phyloP scores from a whole-genome alignment of 2,113 vertebrate genomes.

The Tyrannus savana region DNA sequence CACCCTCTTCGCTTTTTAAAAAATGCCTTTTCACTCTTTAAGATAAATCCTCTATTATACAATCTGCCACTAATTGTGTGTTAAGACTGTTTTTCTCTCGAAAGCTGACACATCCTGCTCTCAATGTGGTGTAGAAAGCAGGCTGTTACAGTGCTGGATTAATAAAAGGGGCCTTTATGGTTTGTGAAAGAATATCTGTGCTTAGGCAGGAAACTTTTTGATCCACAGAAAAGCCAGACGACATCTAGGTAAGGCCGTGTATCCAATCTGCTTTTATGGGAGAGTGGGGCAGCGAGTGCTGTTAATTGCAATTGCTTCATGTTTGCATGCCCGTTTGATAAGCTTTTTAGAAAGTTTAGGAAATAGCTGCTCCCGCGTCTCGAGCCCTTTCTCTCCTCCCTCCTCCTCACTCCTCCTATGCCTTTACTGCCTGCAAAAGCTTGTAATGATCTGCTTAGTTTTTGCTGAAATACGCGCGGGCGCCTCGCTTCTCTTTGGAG shows the following conservation, averaged over 20 bases:
- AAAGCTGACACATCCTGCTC: conserved; percentile 72
- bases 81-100: conserved; percentile 70
- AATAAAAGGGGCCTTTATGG: conserved; percentile 81
- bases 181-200: conserved; percentile 81
- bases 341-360: conserved; percentile 67
- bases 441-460: conserved; percentile 21
- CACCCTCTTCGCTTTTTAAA: conserved; percentile 79
- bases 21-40: conserved; percentile 71
- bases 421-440: conserved; percentile 57
- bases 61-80: conserved; percentile 77
- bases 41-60: conserved; percentile 76
- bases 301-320: conserved; percentile 34
- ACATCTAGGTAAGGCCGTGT: conserved; percentile 80
- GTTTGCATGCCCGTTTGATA: conserved; percentile 60
- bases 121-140: conserved; percentile 66
- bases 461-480: not conserved
- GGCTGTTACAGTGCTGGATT: conserved; percentile 75
- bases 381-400: conserved; percentile 49
- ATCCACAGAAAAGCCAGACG: conserved; percentile 80
- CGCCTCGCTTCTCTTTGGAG: not conserved
- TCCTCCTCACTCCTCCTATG: conserved; percentile 51
- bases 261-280: conserved; percentile 70
- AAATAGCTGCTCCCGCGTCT: conserved; percentile 32
- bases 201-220: conserved; percentile 82
- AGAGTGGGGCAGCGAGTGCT: conserved; percentile 28